Conservation (phyloP, 2,888 invertebrate species). For the Drosophila quasianomalipes region DNA sequence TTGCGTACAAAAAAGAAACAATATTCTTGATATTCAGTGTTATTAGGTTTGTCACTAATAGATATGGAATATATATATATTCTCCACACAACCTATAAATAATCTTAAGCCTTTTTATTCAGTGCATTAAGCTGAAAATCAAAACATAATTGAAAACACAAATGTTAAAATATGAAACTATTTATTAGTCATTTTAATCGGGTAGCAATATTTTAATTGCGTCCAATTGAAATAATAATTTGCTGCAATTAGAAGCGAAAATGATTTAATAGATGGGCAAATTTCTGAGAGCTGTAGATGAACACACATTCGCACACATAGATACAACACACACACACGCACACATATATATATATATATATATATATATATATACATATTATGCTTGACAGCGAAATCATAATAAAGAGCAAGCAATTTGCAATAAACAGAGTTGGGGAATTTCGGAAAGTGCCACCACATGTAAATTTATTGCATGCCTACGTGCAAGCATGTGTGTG, state of each 20-base stretch:
- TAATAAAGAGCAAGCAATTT: conserved; percentile 67
- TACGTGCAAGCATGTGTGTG: conserved; percentile 4
- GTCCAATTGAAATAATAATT: conserved; percentile 51
- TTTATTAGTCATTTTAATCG: neutral
- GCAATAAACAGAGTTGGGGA: conserved; percentile 21
- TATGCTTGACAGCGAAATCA: conserved; percentile 44
- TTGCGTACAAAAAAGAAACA: neutral
- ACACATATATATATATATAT: conserved; percentile 3
- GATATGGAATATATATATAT: neutral
- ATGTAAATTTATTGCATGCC: conserved; percentile 59
- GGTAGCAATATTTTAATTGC: conserved; percentile 11
- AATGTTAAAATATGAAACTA: neutral
- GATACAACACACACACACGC: neutral
- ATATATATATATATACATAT: too few relatives aligned
- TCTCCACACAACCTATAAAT: neutral
- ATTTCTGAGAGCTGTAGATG: conserved; percentile 22
- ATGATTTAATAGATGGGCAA: conserved; percentile 52
- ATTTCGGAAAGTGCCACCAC: neutral
- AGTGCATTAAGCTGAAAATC: neutral
- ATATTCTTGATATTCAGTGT: neutral
- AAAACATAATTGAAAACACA: neutral
- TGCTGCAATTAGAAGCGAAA: conserved; percentile 60
- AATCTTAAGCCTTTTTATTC: neutral
- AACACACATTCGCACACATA: conserved; percentile 25
- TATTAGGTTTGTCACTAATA: neutral